Percentiles rank a stretch among this genome's conserved stretches.
Evolutionary conservation across 2,888 invertebrate genomes (phyloP).

Genomic region (Drosophila anomalata): DNA sequence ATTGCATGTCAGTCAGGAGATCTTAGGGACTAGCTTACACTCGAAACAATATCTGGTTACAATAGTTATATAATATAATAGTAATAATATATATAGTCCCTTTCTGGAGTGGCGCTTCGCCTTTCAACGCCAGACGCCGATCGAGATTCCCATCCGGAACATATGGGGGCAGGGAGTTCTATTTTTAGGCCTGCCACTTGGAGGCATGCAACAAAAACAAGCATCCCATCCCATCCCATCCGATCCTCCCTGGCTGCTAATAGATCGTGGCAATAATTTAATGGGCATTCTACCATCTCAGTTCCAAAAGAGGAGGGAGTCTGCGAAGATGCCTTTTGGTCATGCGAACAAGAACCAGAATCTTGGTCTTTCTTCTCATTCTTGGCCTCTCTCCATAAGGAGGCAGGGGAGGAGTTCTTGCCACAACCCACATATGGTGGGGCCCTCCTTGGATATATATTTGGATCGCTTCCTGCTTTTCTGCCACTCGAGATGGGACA

Average conservation of each 20-base stretch:
- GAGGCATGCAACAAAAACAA: no score
- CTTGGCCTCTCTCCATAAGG: constrained; percentile 3
- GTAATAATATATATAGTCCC: no score
- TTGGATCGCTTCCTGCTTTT: constrained; percentile 78
- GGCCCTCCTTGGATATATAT: constrained; percentile 65
- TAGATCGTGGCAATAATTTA: constrained; percentile 76
- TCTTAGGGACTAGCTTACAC: background rate
- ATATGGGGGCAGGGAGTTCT: constrained; percentile 23
- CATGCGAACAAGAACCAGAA: constrained; percentile 24
- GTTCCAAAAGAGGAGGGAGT: background rate
- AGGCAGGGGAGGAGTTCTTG: background rate
- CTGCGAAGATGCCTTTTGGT: constrained; percentile 31
- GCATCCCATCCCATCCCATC: constrained; percentile 7
- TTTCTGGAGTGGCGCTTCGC: constrained; percentile 31
- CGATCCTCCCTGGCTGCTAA: constrained; percentile 62
- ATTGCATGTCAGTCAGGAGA: constrained; percentile 20
- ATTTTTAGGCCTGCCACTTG: constrained; percentile 40
- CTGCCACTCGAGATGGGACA: constrained; percentile 53
- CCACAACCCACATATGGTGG: constrained; percentile 65
- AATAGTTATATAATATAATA: no score
- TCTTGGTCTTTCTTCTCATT: background rate
- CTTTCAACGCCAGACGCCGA: constrained; percentile 64
- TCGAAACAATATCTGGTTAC: background rate
- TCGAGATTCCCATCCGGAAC: constrained; percentile 35
- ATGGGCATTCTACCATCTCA: constrained; percentile 52